Evolutionary conservation across 2,888 invertebrate species (phyloP).

Genomic region (Tetragonisca angustula): DNA sequence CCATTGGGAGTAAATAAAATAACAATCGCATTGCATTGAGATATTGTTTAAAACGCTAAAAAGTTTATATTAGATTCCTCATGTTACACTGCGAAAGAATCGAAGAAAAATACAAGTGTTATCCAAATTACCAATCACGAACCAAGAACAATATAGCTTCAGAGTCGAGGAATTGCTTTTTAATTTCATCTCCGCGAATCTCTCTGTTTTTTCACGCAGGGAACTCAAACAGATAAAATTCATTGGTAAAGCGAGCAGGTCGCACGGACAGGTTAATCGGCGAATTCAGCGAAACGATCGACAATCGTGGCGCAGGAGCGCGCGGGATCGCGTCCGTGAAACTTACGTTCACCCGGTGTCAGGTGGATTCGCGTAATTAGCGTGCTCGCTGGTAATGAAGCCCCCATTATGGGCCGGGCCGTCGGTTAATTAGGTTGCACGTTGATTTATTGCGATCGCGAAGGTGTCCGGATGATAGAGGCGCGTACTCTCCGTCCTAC

Average conservation of each 20-base stretch:
- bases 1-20: too few relatives aligned
- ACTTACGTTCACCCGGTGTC: conserved; percentile 62
- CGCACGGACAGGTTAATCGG: conserved; percentile 29
- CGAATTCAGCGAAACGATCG: conserved; percentile 35
- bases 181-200: too few relatives aligned
- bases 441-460: conserved; percentile 78
- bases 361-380: conserved; percentile 76
- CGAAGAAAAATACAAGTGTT: too few relatives aligned
- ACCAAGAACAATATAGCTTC: too few relatives aligned
- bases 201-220: too few relatives aligned
- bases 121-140: too few relatives aligned
- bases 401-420: conserved; percentile 76
- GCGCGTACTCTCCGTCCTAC: conserved; percentile 43
- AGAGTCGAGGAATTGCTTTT: too few relatives aligned
- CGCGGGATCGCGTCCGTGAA: conserved; percentile 38
- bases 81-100: too few relatives aligned
- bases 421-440: conserved; percentile 79
- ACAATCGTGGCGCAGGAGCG: conserved; percentile 29
- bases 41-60: too few relatives aligned
- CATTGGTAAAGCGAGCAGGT: not conserved
- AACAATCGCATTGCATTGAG: too few relatives aligned
- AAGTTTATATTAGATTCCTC: too few relatives aligned
- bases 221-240: not conserved
- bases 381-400: conserved; percentile 77
- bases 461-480: conserved; percentile 58